These are phyloP conservation scores for Melieria omissa DNA, from an alignment of 2,888 invertebrate species.

Conservation along the genomic window DNA sequence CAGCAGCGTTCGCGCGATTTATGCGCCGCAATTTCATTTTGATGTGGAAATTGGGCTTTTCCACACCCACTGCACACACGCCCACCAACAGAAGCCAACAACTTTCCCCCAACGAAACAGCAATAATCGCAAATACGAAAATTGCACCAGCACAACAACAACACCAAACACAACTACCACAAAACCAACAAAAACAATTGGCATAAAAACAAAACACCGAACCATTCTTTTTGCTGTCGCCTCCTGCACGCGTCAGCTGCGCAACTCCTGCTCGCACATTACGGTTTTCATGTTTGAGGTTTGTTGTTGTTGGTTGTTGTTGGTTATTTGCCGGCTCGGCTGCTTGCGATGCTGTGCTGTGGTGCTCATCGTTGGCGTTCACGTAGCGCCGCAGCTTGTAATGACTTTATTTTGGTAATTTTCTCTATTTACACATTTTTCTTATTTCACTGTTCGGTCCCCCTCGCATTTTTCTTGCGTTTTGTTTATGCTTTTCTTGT, in stretches of 20 bases:
- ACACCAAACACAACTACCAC: background rate
- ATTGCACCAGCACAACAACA: background rate
- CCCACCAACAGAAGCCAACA: background rate
- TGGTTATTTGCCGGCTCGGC: no score
- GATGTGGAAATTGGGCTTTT: constrained; percentile 33
- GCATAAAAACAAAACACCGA: constrained; percentile 16
- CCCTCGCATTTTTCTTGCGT: constrained; percentile 7
- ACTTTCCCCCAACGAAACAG: background rate
- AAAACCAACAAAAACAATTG: constrained; percentile 25
- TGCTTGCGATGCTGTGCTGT: background rate
- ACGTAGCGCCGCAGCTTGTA: background rate
- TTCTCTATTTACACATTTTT: constrained; percentile 16
- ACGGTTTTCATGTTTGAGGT: no score
- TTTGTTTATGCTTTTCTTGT: constrained; percentile 11
- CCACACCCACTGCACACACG: background rate
- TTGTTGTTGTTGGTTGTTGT: no score
- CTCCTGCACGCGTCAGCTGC: no score
- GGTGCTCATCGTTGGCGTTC: background rate
- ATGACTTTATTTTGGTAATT: constrained; percentile 33
- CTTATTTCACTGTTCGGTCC: background rate
- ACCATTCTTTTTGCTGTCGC: background rate
- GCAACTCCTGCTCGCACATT: no score
- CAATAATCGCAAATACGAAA: background rate
- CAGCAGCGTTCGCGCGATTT: constrained; percentile 43
- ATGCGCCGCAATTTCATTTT: constrained; percentile 50